A percentile compares a stretch with the other conserved stretches of the same genome.
phyloP scores from a whole-genome alignment of 2,888 invertebrate genomes.

The Gandaritis pyraliata region DNA sequence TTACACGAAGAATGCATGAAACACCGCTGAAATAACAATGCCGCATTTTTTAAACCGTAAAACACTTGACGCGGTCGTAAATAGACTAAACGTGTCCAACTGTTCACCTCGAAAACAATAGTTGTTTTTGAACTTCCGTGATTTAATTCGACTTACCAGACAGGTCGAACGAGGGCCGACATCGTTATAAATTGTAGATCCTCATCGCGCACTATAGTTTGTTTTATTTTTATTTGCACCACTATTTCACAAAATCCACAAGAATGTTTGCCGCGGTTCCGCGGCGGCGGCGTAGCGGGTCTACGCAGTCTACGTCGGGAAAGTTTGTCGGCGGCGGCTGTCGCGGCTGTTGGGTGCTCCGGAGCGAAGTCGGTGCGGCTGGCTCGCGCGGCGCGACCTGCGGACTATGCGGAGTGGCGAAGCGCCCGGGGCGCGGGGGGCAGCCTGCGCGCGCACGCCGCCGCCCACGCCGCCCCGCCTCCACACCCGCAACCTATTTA shows the following conservation, averaged over 20 bases:
- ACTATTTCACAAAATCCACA: constrained; percentile 64
- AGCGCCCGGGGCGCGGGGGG: constrained; percentile 50
- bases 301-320: constrained; percentile 55
- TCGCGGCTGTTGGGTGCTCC: constrained; percentile 53
- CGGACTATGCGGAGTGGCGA: constrained; percentile 69
- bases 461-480: constrained; percentile 81
- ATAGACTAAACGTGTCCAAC: constrained; percentile 51
- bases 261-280: constrained; percentile 51
- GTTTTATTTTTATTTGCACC: constrained; percentile 39
- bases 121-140: constrained; percentile 51
- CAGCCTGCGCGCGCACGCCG: constrained; percentile 70
- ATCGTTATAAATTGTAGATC: constrained; percentile 80
- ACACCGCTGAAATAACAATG: constrained; percentile 76
- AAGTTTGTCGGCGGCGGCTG: constrained; percentile 62
- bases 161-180: constrained; percentile 83
- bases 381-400: constrained; percentile 77
- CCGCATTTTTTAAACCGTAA: constrained; percentile 52
- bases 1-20: constrained; percentile 57
- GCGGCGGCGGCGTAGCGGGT: constrained; percentile 57
- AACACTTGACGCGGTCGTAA: constrained; percentile 45
- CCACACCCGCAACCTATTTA: constrained; percentile 84
- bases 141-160: constrained; percentile 74
- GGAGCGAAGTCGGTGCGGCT: constrained; percentile 66
- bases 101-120: constrained; percentile 57
- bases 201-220: constrained; percentile 78